Percentiles rank a stretch among this genome's conserved stretches.
Conservation (phyloP, 2,797 vertebrate genomes). For the Chrosomus eos region DNA sequence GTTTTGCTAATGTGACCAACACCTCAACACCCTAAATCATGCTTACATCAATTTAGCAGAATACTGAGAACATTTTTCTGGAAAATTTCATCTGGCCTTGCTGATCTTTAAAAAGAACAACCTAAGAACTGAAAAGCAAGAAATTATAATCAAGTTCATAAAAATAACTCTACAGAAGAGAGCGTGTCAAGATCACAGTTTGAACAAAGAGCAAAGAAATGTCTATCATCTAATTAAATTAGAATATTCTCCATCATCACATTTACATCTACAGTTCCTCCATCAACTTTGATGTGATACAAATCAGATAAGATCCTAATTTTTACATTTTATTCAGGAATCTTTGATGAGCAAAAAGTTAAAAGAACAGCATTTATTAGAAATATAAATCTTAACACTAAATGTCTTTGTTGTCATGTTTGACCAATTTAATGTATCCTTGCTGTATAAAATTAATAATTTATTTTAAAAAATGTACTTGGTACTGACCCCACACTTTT, state of each 20-base stretch:
- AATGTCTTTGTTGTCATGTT: neutral
- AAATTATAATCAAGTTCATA: neutral
- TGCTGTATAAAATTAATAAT: neutral
- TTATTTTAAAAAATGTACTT: neutral
- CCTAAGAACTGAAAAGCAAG: neutral
- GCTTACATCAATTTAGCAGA: neutral
- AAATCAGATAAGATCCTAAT: neutral
- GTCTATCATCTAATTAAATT: neutral
- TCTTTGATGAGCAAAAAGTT: neutral
- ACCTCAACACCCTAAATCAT: neutral
- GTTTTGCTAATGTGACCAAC: neutral
- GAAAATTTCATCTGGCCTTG: neutral
- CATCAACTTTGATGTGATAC: neutral
- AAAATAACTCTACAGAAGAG: neutral
- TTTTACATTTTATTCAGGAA: neutral
- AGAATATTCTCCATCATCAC: neutral
- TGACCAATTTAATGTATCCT: neutral
- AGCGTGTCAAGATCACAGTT: neutral
- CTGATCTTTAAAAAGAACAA: neutral
- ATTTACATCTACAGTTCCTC: neutral
- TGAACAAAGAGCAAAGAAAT: neutral
- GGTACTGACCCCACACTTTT: neutral
- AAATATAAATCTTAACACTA: neutral
- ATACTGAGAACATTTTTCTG: neutral
- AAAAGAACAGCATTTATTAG: neutral